Evolutionary conservation across 2,888 invertebrate species (phyloP), one percentile per base, ranked within the genome.

Genomic region (Lithophane socia): DNA sequence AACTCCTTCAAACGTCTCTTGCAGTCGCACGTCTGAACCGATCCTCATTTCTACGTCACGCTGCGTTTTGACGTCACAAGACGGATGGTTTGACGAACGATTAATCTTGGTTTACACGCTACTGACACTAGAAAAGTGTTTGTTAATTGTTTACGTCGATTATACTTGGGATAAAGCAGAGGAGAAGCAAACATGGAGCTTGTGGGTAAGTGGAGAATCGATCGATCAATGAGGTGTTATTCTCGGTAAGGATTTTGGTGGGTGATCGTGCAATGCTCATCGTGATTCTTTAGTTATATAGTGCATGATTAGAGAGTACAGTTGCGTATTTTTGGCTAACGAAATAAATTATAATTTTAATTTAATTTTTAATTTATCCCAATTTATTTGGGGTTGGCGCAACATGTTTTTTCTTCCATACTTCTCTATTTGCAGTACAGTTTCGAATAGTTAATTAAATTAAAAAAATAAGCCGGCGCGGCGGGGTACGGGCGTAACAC

Each of bases 31-130:
- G 61, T 58, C 49, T 75, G 64, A 0, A 75, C 0, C 12, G 4
- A n/a, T 29, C 24, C 60, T 71, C 65, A 73, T 75, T 80, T 69
- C 58, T n/a, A 58, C 69, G 54, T 67, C 60, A 49, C 66, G 58
- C 64, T 65, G 77, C 74, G 83, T 83, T 86, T 82, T 86, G 83
- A 80, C 88, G 82, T 74, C 84, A 77, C 75, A 90, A 90, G 90
- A 89, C 82, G 81, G 82, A 90, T 90, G 85, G 80, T 82, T 86
- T 83, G 83, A 84, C 80, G 80, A 84, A 76, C 86, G 82, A 90
- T 90, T 86, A 87, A 90, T 90, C 91, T 90, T 89, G 73, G 86
- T 89, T 86, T 83, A 85, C 89, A 85, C 85, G 74, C 69, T 64
- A 56, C 64, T 72, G 77, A 77, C 79, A 81, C 71, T 73, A 73